Percentiles rank a stretch among this genome's conserved stretches.
phyloP scores from a whole-genome alignment of 1,140 invertebrate species.

The Muscidifurax raptorellus region DNA sequence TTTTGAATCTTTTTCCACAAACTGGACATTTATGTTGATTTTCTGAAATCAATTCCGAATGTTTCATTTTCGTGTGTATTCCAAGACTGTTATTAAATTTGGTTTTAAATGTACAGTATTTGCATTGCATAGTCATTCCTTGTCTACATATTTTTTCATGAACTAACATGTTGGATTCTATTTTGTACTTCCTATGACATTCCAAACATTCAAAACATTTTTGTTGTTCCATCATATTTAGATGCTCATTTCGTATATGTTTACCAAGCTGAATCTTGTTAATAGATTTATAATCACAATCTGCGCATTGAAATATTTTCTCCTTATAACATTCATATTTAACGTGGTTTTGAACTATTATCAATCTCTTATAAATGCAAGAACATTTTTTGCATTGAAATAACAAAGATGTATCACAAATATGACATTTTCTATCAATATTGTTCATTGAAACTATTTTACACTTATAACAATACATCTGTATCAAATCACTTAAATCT shows the following conservation, averaged over 20 bases:
- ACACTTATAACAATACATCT: slow-evolving; percentile 27
- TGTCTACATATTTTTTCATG: slow-evolving; percentile 35
- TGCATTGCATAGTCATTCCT: slow-evolving; percentile 1
- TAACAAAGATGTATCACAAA: slow-evolving; percentile 16
- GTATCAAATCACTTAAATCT: slow-evolving; percentile 22
- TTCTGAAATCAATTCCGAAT: background rate
- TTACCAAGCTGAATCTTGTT: slow-evolving; percentile 14
- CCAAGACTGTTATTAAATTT: background rate
- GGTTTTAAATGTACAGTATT: slow-evolving; percentile 35
- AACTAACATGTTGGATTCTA: background rate
- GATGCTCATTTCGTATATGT: slow-evolving; percentile 36
- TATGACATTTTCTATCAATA: background rate
- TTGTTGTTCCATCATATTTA: background rate
- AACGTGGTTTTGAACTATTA: slow-evolving; percentile 24
- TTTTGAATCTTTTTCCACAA: slow-evolving; percentile 26
- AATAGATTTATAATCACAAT: slow-evolving; percentile 10
- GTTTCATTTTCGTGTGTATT: slow-evolving; percentile 26
- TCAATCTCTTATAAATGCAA: slow-evolving; percentile 24
- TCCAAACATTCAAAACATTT: background rate
- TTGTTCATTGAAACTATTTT: slow-evolving; percentile 7
- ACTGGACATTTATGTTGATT: slow-evolving; percentile 10
- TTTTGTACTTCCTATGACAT: slow-evolving; percentile 35
- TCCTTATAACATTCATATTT: slow-evolving; percentile 37
- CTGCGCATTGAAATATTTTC: slow-evolving; percentile 12
- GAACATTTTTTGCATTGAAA: slow-evolving; percentile 37